Evolutionary conservation across 2,797 vertebrate genomes (phyloP).

Genomic region (Neosilurus mollespiculum): DNA sequence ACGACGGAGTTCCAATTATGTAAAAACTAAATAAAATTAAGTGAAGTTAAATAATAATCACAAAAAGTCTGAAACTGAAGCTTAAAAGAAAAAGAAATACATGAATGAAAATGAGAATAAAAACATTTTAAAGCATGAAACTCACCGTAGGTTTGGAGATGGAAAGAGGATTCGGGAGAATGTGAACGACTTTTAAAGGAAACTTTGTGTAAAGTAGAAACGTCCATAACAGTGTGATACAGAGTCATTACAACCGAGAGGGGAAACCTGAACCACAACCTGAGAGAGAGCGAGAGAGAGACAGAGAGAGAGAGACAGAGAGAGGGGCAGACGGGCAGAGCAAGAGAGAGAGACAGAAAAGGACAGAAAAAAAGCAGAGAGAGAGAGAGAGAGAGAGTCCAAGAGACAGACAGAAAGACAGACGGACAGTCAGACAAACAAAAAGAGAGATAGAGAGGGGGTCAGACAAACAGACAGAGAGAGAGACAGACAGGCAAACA

Average conservation of each 20-base stretch:
- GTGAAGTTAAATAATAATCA: too few relatives aligned
- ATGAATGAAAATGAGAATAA: neutral
- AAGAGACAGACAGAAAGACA: neutral
- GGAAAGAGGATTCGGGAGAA: conserved; percentile 22
- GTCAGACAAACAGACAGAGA: neutral
- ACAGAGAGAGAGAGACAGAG: neutral
- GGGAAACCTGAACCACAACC: conserved; percentile 40
- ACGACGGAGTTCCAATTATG: too few relatives aligned
- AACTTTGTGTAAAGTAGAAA: conserved; percentile 31
- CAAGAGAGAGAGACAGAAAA: too few relatives aligned
- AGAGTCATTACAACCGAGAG: conserved; percentile 22
- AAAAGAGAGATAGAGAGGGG: conserved; percentile 6
- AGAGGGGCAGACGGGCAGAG: neutral
- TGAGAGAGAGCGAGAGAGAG: conserved; percentile 11
- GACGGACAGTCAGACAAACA: neutral
- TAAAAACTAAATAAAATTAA: too few relatives aligned
- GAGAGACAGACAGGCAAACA: neutral
- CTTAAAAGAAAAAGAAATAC: neutral
- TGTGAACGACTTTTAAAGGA: conserved; percentile 14
- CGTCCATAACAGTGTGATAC: conserved; percentile 37
- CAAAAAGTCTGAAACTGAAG: neutral
- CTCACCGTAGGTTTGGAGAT: conserved; percentile 42
- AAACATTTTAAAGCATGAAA: neutral
- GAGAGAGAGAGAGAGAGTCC: neutral
- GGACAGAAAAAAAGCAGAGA: neutral